These are phyloP conservation scores for Stenotaenia linearis DNA, from an alignment of 2,888 invertebrate species.

Conservation along the genomic window DNA sequence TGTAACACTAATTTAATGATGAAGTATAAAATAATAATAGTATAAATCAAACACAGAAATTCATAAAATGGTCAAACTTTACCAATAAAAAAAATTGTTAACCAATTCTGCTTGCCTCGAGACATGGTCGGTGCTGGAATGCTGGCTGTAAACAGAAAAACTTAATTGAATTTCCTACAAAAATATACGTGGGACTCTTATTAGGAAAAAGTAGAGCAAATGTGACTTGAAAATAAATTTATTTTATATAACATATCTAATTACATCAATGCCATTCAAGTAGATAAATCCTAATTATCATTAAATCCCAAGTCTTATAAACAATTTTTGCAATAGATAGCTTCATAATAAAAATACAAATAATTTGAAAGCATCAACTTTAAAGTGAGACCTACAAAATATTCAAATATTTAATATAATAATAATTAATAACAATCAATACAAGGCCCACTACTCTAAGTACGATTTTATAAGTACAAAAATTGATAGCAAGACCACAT, in stretches of 20 bases:
- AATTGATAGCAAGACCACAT: neutral
- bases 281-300: neutral
- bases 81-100: neutral
- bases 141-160: neutral
- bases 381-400: no score
- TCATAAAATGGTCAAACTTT: no score
- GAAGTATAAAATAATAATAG: neutral
- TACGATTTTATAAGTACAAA: neutral
- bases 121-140: neutral
- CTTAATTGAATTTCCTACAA: neutral
- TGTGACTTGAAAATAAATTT: constrained; percentile 17
- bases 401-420: no score
- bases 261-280: neutral
- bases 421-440: no score
- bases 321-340: neutral
- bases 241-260: neutral
- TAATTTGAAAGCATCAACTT: neutral
- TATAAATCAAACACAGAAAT: no score
- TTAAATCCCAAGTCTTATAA: neutral
- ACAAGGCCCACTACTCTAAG: no score
- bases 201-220: constrained; percentile 13
- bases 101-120: neutral
- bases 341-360: no score
- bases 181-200: neutral
- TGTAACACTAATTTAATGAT: neutral